Evolutionary conservation across 2,113 vertebrate genomes (phyloP), one percentile per base, ranked within the genome.

Genomic region (Gymnocephalus cernua): DNA sequence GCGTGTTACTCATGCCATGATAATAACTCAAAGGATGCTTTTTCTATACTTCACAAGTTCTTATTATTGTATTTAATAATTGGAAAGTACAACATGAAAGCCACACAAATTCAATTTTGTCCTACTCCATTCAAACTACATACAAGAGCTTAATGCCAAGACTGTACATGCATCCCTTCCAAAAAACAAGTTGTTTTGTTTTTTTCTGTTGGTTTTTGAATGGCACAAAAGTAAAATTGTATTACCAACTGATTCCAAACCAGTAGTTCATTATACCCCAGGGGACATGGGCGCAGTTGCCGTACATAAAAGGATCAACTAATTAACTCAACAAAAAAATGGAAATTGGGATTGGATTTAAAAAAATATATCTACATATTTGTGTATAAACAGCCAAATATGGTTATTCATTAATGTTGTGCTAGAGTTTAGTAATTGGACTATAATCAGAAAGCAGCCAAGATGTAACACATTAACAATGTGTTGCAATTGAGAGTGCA

Each of bases 41-140:
- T 38, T 69, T 35, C 32, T 38, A 44, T 35, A 79, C 51, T 44
- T 67, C 16, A 32, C 18, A 54, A 79, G 62, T 35, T 65, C 29
- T 65, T 27, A 38, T 38, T 8, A 7, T 7, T 38, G 35, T 9
- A 38, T 38, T 38, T 9, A 38, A 38, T 38, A 11, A 38, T 38
- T 38, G 9, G 38, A 38, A 38, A 38, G 38, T 38, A 38, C 9
- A 38, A 38, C 38, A 38, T 10, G 38, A 38, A 38, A 38, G 38
- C 9, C 38, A 38, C 38, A 9, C 38, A 53, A 65, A 23, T 19
- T 1, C 16, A 58, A 21, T 59, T 32, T 32, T 44, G n/a, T 27
- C n/a, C 18, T 25, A 29, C 23, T 27, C 32, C 23, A 62, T 68
- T 61, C 23, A 19, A 25, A 47, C n/a, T 7, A 18, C 44, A 48